Conservation (phyloP, 2,888 invertebrate genomes). For the Ephialtes manifestator region DNA sequence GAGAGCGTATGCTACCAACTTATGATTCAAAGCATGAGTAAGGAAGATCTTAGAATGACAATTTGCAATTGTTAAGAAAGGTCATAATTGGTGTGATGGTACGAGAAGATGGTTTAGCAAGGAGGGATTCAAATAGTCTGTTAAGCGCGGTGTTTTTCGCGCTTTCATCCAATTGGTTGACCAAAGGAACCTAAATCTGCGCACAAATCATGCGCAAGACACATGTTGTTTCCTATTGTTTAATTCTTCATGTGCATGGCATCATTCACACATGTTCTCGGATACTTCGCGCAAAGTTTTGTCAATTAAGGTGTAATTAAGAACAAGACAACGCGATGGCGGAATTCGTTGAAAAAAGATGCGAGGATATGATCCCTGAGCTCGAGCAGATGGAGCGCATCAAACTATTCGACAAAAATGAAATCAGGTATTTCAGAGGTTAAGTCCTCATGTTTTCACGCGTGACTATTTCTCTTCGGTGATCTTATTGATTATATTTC, state of each 20-base stretch:
- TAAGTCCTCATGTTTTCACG: slow-evolving; percentile 41
- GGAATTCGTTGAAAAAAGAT: slow-evolving; percentile 92
- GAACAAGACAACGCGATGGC: slow-evolving; percentile 88
- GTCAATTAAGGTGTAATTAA: slow-evolving; percentile 15
- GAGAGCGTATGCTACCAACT: too few relatives aligned
- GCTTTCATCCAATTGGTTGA: too few relatives aligned
- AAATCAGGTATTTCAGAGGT: slow-evolving; percentile 88
- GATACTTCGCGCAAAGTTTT: slow-evolving; percentile 4
- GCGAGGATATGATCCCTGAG: slow-evolving; percentile 93
- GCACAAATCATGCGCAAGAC: neutral
- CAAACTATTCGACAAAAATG: slow-evolving; percentile 90
- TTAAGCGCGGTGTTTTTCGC: neutral
- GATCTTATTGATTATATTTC: neutral
- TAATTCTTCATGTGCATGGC: neutral
- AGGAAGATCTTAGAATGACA: too few relatives aligned
- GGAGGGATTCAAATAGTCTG: neutral
- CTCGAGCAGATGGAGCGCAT: slow-evolving; percentile 93
- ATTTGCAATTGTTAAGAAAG: too few relatives aligned
- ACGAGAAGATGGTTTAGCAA: too few relatives aligned
- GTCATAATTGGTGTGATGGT: too few relatives aligned
- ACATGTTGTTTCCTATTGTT: neutral
- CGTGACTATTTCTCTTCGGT: neutral
- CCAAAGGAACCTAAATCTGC: too few relatives aligned
- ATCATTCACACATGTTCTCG: slow-evolving; percentile 14
- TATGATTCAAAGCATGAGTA: too few relatives aligned